Percentiles rank a stretch among this genome's conserved stretches.
Conservation (phyloP, 2,888 invertebrate genomes). For the Junonia oenone region DNA sequence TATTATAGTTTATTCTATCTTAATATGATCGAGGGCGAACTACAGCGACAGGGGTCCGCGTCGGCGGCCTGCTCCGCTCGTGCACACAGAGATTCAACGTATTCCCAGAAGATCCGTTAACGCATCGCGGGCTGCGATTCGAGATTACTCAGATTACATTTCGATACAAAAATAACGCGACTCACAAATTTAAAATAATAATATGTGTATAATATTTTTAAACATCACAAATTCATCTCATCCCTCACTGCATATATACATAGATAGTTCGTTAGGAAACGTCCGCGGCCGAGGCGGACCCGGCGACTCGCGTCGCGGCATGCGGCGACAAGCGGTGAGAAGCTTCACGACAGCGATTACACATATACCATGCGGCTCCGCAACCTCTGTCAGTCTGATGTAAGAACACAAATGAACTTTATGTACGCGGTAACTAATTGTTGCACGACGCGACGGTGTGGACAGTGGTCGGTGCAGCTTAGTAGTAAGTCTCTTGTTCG, state of each 20-base stretch:
- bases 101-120: constrained; percentile 13
- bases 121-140: too few species aligned
- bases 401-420: constrained; percentile 68
- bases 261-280: constrained; percentile 55
- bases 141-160: constrained; percentile 7
- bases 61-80: constrained; percentile 32
- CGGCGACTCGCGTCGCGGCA: constrained; percentile 36
- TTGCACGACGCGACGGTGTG: constrained; percentile 53
- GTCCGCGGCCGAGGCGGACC: constrained; percentile 31
- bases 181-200: constrained; percentile 55
- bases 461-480: constrained; percentile 70
- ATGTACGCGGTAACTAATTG: constrained; percentile 65
- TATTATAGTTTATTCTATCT: constrained; percentile 58
- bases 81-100: constrained; percentile 30
- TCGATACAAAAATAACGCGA: constrained; percentile 70
- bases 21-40: constrained; percentile 54
- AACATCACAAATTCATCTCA: constrained; percentile 61
- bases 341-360: constrained; percentile 71
- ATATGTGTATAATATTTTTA: constrained; percentile 55
- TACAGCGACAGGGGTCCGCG: constrained; percentile 34
- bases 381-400: constrained; percentile 64
- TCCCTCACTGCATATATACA: constrained; percentile 71
- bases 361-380: constrained; percentile 62
- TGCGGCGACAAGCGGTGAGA: constrained; percentile 71
- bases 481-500: constrained; percentile 99